Base-by-base conservation (phyloP, 2,888 invertebrate genomes). In the Venusia cambrica region DNA sequence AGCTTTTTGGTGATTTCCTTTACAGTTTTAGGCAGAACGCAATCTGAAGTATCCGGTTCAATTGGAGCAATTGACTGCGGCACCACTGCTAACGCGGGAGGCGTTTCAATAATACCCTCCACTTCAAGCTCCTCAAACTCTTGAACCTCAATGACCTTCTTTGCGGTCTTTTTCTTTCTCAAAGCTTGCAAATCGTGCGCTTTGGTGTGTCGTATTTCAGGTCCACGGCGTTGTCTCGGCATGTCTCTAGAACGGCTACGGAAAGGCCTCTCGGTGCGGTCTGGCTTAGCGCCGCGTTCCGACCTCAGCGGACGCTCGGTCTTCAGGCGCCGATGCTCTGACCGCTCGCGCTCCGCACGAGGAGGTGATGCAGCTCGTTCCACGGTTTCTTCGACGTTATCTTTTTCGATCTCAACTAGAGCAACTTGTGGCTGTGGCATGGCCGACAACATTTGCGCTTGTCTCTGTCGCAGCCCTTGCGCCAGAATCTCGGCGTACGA, bases 401-500 rank as follows among this genome's bases (percentile, higher is more conserved):
- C 80, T 54, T 75, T 78, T 22, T 74, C 67, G 32, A 80, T 61
- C 48, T 80, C 77, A 12, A 80, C 69, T 38, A 78, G 75, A 33
- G 81, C 81, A 15, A 73, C 69, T 46, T 83, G 84, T 38, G 83
- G 72, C 58, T 73, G 74, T 16, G 81, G 78, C 45, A 78, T 57
- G 7, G 65, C 44, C 3, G 62, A 64, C 28, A 78, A 58, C 16
- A 54, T 56, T 32, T 58, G 66, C 0, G 66, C 49, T 34, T 75
- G 78, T 38, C 68, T 78, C 5, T n/a, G n/a, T n/a, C 77, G 75
- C 20, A 92, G 81, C 15, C 93, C 93, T 45, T 92, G 90, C 18
- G 92, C 90, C 54, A 93, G 78, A 61, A 92, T 91, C 75, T 92
- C 91, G 1, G 93, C 93, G 62, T 93, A 93, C 0, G 93, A 92